Percentiles rank a stretch among this genome's conserved stretches.
Evolutionary conservation across 2,888 invertebrate species (phyloP).

Genomic region (Gerris lacustris): DNA sequence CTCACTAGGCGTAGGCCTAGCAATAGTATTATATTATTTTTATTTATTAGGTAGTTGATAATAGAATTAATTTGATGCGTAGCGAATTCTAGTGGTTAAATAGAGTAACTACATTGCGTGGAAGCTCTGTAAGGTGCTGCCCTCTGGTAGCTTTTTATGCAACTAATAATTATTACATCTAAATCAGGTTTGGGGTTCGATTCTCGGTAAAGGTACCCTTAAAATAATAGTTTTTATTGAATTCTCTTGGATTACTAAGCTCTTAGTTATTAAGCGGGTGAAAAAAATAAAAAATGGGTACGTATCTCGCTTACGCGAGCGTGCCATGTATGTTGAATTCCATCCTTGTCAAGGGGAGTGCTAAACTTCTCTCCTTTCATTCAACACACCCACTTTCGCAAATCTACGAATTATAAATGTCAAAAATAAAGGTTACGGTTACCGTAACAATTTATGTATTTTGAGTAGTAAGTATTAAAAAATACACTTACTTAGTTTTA

Average conservation of each 20-base stretch:
- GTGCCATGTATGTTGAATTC: conserved; percentile 37
- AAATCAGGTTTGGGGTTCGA: neutral
- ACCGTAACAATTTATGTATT: too few relatives aligned
- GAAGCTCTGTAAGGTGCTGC: neutral
- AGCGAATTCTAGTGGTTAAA: neutral
- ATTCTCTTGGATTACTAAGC: too few relatives aligned
- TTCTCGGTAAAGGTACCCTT: neutral
- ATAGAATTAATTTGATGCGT: neutral
- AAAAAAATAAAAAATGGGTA: conserved; percentile 18
- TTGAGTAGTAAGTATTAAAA: too few relatives aligned
- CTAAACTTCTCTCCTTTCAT: conserved; percentile 97
- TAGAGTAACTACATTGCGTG: neutral
- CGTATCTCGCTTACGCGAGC: conserved; percentile 19
- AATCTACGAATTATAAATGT: too few relatives aligned
- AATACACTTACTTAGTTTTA: too few relatives aligned
- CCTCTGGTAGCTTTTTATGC: neutral
- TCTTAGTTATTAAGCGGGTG: too few relatives aligned
- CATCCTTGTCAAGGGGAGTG: conserved; percentile 96
- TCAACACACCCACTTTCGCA: conserved; percentile 61
- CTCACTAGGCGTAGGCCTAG: too few relatives aligned
- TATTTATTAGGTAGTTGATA: too few relatives aligned
- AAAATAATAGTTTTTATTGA: too few relatives aligned
- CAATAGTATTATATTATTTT: too few relatives aligned
- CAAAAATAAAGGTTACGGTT: too few relatives aligned
- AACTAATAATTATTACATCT: too few relatives aligned